Conservation (phyloP, 1,140 invertebrate species). For the Manduca sexta region DNA sequence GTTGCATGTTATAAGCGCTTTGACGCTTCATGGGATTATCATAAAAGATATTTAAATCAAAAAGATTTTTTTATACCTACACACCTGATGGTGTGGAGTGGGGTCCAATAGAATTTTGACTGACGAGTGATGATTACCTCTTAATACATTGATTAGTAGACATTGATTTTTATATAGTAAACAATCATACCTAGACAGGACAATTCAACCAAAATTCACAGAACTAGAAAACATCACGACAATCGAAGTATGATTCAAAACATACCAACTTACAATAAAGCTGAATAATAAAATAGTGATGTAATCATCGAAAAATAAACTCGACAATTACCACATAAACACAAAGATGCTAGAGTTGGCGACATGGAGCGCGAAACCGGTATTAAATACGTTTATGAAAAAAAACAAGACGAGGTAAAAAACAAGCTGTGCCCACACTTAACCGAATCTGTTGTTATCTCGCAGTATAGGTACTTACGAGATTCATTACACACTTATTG, state of each 20-base stretch:
- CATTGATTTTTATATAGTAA: too few species aligned
- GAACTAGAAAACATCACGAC: too few species aligned
- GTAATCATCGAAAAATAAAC: conserved; percentile 30
- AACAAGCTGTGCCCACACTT: conserved; percentile 56
- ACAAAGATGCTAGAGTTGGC: conserved; percentile 25
- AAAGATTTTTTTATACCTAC: too few species aligned
- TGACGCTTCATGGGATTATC: too few species aligned
- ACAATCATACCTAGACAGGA: too few species aligned
- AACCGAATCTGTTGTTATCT: conserved; percentile 57
- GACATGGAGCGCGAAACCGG: conserved; percentile 51
- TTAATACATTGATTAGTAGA: too few species aligned
- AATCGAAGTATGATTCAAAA: neutral
- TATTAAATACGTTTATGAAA: conserved; percentile 43
- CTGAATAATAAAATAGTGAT: conserved; percentile 22
- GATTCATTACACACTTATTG: conserved; percentile 68
- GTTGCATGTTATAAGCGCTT: too few species aligned
- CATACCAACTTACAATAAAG: neutral
- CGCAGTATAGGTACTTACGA: conserved; percentile 52
- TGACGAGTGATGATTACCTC: too few species aligned
- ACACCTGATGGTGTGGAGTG: too few species aligned
- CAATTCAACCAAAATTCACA: too few species aligned
- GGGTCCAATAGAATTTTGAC: too few species aligned
- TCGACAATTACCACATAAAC: conserved; percentile 25
- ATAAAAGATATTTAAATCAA: too few species aligned
- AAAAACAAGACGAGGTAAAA: conserved; percentile 18